Base-by-base conservation (phyloP, 1,140 invertebrate species). In the Ridgeia piscesae region DNA sequence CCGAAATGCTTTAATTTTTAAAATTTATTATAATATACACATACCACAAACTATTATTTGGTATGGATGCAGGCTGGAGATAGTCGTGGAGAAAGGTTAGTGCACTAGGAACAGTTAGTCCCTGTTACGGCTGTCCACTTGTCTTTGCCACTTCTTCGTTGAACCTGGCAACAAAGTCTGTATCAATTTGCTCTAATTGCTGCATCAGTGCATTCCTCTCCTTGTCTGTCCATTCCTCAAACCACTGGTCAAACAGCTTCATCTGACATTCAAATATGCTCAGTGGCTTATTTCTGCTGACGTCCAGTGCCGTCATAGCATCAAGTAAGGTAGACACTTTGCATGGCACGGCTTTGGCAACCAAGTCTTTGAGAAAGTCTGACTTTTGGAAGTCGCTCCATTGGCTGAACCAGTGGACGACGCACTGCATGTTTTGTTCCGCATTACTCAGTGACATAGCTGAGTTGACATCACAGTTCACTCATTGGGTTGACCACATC, bases 211-310 rank as follows among this genome's bases (percentile, higher is more conserved):
- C 92, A 92, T 95, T 95, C 34, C 97, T 97, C 92, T 98, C 97
- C 92, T 97, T 97, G 89, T 97, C 96, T 89, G 97, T 97, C 98
- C 98, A 99, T 94, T 97, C 97, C 92, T 97, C 96, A 94, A 97
- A 97, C 98, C 98, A 99, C 96, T 98, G 97, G 94, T 97, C 97
- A 94, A 98, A 98, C 21, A 98, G 95, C 96, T 98, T 98, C 94
- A 98, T 97, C 91, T 98, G 97, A 95, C 98, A 98, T 95, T 98
- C 97, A 95, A 98, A 99, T 92, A 99, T 96, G 94, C 97, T 98
- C 94, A 98, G 98, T 58, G 98, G 98, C 94, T 97, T 97, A 94
- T 97, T 97, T 89, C 96, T 95, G 58, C 96, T 95, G 93, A 97
- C 97, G 89, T 96, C 96, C 33, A 98, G 95, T 93, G 96, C 96